These are phyloP conservation scores for Benitochromis conjunctus DNA, from an alignment of 2,113 vertebrate genomes.

Conservation along the genomic window DNA sequence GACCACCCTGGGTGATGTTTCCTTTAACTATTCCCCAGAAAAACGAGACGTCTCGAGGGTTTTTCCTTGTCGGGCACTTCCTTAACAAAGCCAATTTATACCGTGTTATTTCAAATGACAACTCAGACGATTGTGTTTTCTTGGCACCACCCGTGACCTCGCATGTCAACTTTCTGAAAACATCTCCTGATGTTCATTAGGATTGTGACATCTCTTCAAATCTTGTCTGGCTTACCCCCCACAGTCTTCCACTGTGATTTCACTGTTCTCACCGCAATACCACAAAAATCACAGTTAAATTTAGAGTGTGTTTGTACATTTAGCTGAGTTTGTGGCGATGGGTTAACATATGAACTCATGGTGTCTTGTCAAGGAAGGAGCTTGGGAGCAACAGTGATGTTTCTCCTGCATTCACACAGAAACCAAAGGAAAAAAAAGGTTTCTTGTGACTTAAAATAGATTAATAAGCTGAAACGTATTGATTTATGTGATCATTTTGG, in stretches of 20 bases:
- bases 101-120: neutral
- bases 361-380: slow-evolving; percentile 16
- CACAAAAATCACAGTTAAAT: slow-evolving; percentile 11
- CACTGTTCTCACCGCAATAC: neutral
- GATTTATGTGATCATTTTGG: slow-evolving; percentile 43
- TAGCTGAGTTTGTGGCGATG: neutral
- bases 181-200: neutral
- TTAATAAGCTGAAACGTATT: slow-evolving; percentile 4
- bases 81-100: neutral
- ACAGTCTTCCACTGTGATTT: slow-evolving; percentile 41
- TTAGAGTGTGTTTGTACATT: neutral
- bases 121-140: neutral
- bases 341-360: slow-evolving; percentile 15
- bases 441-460: neutral
- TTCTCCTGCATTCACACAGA: neutral
- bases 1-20: neutral
- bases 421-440: neutral
- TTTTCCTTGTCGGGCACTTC: neutral
- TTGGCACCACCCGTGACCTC: neutral
- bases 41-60: neutral
- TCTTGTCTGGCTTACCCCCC: neutral
- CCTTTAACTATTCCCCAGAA: neutral
- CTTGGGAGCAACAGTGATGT: neutral
- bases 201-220: slow-evolving; percentile 4
- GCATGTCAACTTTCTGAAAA: slow-evolving; percentile 1